Evolutionary conservation across 2,797 vertebrate genomes (phyloP), one percentile per base, ranked within the genome.

Genomic region (Acrossocheilus fasciatus): DNA sequence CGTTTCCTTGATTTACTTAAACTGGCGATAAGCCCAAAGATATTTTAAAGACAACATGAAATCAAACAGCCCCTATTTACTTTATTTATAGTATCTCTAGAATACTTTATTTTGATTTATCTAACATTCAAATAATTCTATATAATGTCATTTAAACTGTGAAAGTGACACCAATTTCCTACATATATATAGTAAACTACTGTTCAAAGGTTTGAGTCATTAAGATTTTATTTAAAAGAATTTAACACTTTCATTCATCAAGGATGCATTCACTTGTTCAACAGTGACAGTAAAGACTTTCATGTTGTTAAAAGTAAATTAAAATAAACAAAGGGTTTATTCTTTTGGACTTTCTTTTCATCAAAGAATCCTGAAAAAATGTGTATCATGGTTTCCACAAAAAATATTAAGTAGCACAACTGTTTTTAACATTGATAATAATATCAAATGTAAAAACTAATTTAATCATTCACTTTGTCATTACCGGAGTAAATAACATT

Each of bases 41-140:
- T 59, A 78, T 52, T 39, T 74, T 64, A 26, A 64, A 64, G 59
- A 45, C 15, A 80, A 66, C 41, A 79, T 26, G 14, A 62, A 79
- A 62, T 59, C 70, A 73, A 47, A 47, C 57, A 59, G 4, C 23
- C 23, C 23, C n/a, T 47, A 73, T 73, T 73, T 52, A 34, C 26
- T 75, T 34, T 34, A 50, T 34, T 52, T 34, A 34, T 52, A 52
- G 0, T 26, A 34, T 74, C 30, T 50, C 15, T 75, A 34, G 47
- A 30, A 18, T 75, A 34, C 9, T 75, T 75, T 15, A 74, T 75
- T 50, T 18, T 20, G 17, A 75, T 52, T 75, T 1, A 75, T 18
- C 17, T 18, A 50, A 52, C 9, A 20, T 20, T 52, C 50, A 77
- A 39, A 57, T 39, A n/a, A 15, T 23, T 54, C 10, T 23, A 54